These are phyloP conservation scores for Metopia argyrocephala DNA, from an alignment of 2,888 invertebrate genomes.

Conservation along the genomic window DNA sequence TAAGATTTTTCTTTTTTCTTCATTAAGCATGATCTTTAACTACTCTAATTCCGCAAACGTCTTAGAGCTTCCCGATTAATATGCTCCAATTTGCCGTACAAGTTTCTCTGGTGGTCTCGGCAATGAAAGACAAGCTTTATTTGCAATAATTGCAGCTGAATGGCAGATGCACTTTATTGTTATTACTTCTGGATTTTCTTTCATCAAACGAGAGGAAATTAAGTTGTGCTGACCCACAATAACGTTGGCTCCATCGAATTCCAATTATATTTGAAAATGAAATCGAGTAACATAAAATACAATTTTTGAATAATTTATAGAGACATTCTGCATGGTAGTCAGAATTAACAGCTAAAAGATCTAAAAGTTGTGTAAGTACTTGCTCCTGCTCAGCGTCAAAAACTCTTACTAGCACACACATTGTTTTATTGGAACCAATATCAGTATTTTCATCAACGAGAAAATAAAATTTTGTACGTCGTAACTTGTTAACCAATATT, in stretches of 20 bases:
- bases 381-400: not conserved
- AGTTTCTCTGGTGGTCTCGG: constrained; percentile 37
- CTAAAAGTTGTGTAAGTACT: not conserved
- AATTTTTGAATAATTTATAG: constrained; percentile 14
- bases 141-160: constrained; percentile 41
- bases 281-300: constrained; percentile 4
- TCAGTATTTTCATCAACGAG: not conserved
- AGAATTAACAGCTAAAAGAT: too few relatives aligned
- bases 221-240: constrained; percentile 40
- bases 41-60: constrained; percentile 40
- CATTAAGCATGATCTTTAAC: constrained; percentile 46
- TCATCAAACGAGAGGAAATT: constrained; percentile 25
- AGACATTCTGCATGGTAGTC: constrained; percentile 25
- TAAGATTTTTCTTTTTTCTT: constrained; percentile 49
- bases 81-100: constrained; percentile 27
- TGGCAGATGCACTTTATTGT: constrained; percentile 49
- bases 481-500: constrained; percentile 5
- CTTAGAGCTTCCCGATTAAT: constrained; percentile 31
- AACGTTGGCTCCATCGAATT: constrained; percentile 34
- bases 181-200: constrained; percentile 30
- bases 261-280: constrained; percentile 34
- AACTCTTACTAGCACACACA: not conserved
- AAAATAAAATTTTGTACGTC: not conserved
- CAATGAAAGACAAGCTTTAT: constrained; percentile 34
- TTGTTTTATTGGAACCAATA: not conserved